Evolutionary conservation across 2,797 vertebrate genomes (phyloP), one percentile per base, ranked within the genome.

Genomic region (Naso thynnoides): DNA sequence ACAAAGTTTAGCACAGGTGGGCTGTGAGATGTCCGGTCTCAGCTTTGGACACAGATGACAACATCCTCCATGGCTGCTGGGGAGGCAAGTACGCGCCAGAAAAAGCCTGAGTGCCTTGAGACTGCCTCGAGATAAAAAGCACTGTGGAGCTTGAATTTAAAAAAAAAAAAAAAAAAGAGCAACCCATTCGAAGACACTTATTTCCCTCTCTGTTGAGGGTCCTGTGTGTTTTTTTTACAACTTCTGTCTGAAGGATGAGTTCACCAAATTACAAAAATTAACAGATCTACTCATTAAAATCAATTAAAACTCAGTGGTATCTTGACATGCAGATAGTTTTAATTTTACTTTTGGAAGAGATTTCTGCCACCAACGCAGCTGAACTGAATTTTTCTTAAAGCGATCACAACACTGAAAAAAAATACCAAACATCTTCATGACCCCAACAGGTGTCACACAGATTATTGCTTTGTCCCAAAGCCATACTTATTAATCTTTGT

Each of bases 1-100:
- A 61, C 56, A 62, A 69, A 69, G 11, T 36, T 68, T 31, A 63
- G 75, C 58, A 70, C 74, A 69, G 71, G 81, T 76, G 73, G 44
- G 65, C 42, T 47, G 49, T 1, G 61, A 65, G 42, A 61, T n/a
- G 62, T 61, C 39, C 23, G 14, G 50, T 55, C 38, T 70, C 41
- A 10, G 58, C 38, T 69, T 70, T 75, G 48, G 69, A 67, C 70
- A 73, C 63, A 49, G 50, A 62, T 60, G 70, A 84, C 53, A 38
- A 21, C 64, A 70, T 79, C 73, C 53, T 74, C 64, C 77, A 73
- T 52, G 8, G 70, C 44, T n/a, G 24, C 59, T 44, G 62, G 38
- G 31, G 66, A 83, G 56, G 58, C 63, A 71, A 70, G 78, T 16
- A 52, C 18, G 14, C 53, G 53, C 47, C 63, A 68, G 38, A 53